Evolutionary conservation across 2,888 invertebrate species (phyloP).

Genomic region (Protophormia terraenovae): DNA sequence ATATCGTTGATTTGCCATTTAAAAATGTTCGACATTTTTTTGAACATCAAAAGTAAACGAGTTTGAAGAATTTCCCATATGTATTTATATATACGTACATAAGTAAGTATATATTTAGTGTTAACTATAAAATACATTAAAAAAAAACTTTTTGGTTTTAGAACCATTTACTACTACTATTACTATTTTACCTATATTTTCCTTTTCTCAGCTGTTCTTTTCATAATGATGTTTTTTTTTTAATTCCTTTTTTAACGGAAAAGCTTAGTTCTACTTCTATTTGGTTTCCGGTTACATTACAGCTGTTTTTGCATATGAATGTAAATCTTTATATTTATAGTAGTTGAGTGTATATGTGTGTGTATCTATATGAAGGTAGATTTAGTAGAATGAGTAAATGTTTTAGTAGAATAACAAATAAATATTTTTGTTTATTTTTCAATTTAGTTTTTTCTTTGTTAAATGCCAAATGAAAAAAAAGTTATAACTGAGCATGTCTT

Average conservation of each 20-base stretch:
- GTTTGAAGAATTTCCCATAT: no score
- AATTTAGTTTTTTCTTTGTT: not conserved
- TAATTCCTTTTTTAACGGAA: not conserved
- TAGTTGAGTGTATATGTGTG: not conserved
- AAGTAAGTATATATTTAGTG: not conserved
- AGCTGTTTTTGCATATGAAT: slow-evolving; percentile 50
- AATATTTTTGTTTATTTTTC: slow-evolving; percentile 22
- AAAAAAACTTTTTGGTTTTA: not conserved
- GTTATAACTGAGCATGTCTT: slow-evolving; percentile 8
- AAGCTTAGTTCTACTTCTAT: slow-evolving; percentile 37
- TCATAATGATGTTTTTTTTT: not conserved
- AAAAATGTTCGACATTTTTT: no score
- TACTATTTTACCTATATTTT: not conserved
- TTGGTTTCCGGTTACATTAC: slow-evolving; percentile 63
- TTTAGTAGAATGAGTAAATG: not conserved
- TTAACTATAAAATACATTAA: not conserved
- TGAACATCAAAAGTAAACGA: no score
- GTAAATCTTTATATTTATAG: not conserved
- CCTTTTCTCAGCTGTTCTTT: slow-evolving; percentile 30
- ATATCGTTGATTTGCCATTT: no score
- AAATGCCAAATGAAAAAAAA: slow-evolving; percentile 2
- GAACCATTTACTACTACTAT: not conserved
- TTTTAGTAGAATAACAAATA: not conserved
- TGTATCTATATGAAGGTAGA: not conserved
- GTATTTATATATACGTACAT: not conserved